Percentiles rank a stretch among this genome's conserved stretches.
Evolutionary conservation across 2,113 vertebrate genomes (phyloP).

Genomic region (Regulus satrapa): DNA sequence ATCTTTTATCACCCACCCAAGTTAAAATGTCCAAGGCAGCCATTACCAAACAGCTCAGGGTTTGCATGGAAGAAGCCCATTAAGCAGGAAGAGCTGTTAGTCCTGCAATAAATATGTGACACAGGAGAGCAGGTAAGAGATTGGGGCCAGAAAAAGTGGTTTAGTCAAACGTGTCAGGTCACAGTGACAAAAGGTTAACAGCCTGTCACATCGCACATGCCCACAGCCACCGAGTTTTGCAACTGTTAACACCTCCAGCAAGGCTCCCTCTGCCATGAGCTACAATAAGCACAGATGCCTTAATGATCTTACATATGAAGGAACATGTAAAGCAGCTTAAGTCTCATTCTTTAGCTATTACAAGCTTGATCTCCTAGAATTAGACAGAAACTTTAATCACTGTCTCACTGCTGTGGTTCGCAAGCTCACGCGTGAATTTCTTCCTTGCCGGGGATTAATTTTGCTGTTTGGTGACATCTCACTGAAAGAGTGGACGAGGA

Average conservation of each 20-base stretch:
- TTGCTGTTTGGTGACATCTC: background rate
- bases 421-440: background rate
- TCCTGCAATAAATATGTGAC: background rate
- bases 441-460: background rate
- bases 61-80: background rate
- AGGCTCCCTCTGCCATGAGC: background rate
- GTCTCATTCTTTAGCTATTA: background rate
- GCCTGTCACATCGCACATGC: background rate
- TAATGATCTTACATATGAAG: background rate
- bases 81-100: background rate
- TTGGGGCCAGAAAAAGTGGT: background rate
- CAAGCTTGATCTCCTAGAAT: conserved; percentile 21
- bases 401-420: background rate
- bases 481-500: background rate
- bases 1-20: background rate
- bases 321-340: conserved; percentile 31
- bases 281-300: background rate
- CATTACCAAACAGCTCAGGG: background rate
- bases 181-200: background rate
- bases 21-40: conserved; percentile 14
- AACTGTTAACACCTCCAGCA: background rate
- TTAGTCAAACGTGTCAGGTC: background rate
- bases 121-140: background rate
- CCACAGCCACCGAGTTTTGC: background rate
- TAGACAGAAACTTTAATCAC: background rate